Evolutionary conservation across 1,140 invertebrate genomes (phyloP).

Genomic region (Acyrthosiphon pisum): DNA sequence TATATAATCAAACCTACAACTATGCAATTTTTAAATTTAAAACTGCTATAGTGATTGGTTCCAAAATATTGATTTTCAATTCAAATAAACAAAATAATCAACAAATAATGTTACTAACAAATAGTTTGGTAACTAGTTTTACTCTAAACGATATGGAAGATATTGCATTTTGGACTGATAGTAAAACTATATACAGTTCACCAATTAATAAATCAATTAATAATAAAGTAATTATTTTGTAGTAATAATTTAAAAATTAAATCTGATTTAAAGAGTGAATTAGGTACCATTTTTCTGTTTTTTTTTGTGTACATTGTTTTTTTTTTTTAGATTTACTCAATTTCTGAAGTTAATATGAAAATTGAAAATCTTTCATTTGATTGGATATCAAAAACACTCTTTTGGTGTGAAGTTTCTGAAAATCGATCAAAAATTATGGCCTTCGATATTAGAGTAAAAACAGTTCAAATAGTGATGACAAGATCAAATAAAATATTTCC

Average conservation of each 20-base stretch:
- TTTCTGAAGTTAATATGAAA: neutral
- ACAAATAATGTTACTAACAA: slow-evolving; percentile 61
- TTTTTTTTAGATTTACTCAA: slow-evolving; percentile 37
- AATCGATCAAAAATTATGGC: slow-evolving; percentile 35
- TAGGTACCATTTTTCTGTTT: neutral
- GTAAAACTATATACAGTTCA: slow-evolving; percentile 38
- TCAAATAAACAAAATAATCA: slow-evolving; percentile 71
- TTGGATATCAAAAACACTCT: slow-evolving; percentile 55
- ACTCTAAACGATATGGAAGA: slow-evolving; percentile 26
- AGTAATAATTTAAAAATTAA: neutral
- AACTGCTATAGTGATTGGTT: slow-evolving; percentile 31
- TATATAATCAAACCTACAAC: slow-evolving; percentile 57
- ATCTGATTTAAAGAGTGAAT: neutral
- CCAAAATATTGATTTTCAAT: slow-evolving; percentile 69
- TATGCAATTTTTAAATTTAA: neutral
- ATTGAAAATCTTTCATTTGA: slow-evolving; percentile 57
- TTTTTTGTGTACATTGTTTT: neutral
- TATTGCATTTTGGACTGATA: slow-evolving; percentile 46
- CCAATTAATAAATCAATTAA: slow-evolving; percentile 47
- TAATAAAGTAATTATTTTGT: slow-evolving; percentile 34
- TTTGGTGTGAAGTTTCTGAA: slow-evolving; percentile 48
- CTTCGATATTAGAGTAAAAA: neutral
- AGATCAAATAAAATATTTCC: slow-evolving; percentile 25
- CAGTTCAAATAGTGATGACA: neutral
- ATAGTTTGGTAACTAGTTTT: slow-evolving; percentile 57